A percentile compares a stretch with the other conserved stretches of the same genome.
These are phyloP conservation scores for Phrynocephalus versicolor DNA, from an alignment of 2,113 vertebrate species.

Conservation along the genomic window DNA sequence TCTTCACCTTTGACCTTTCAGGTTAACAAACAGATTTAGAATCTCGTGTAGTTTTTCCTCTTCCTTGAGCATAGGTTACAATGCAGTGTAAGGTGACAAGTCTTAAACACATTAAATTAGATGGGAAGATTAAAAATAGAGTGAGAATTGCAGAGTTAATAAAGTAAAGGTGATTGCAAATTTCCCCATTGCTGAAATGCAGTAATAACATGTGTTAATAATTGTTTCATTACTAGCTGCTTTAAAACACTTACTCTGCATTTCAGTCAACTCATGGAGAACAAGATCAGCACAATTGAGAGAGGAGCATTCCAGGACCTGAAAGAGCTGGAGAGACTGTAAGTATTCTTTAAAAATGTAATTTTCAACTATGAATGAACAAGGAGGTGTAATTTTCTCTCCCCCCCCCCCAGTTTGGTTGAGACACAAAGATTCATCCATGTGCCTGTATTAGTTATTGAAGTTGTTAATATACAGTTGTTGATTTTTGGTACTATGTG, in stretches of 20 bases:
- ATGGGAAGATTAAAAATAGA: constrained; percentile 23
- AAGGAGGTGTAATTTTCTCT: neutral
- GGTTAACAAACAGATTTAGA: constrained; percentile 50
- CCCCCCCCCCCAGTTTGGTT: neutral
- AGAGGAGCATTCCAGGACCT: constrained; percentile 97
- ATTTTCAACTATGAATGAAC: constrained; percentile 37
- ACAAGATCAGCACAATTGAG: constrained; percentile 95
- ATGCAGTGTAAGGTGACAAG: neutral
- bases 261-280: constrained; percentile 98
- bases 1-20: constrained; percentile 2
- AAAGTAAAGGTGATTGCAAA: constrained; percentile 13
- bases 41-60: constrained; percentile 9
- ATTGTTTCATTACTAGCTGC: constrained; percentile 31
- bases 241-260: constrained; percentile 57
- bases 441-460: neutral
- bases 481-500: constrained; percentile 24
- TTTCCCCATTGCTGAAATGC: constrained; percentile 34
- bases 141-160: constrained; percentile 39
- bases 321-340: constrained; percentile 98
- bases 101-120: constrained; percentile 39
- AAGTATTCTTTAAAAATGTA: constrained; percentile 75
- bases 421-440: constrained; percentile 5
- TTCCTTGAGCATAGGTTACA: neutral
- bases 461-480: constrained; percentile 17
- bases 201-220: constrained; percentile 49